These are phyloP conservation scores for Nannobrachium achirus DNA, from an alignment of 2,113 vertebrate genomes.

Conservation along the genomic window DNA sequence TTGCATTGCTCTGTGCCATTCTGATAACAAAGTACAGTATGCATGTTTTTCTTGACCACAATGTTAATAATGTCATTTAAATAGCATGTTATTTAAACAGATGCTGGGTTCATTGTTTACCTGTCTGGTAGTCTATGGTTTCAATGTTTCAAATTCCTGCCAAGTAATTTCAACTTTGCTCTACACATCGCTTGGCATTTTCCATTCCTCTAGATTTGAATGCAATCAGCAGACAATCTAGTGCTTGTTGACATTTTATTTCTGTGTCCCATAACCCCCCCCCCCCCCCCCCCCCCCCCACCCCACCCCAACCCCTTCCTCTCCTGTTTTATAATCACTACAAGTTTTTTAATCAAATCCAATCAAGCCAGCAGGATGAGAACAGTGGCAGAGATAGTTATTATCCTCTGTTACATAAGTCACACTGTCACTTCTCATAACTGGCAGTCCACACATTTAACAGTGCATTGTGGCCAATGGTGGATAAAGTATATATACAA, in stretches of 20 bases:
- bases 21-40: neutral
- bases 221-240: conserved; percentile 8
- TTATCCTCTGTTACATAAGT: conserved; percentile 43
- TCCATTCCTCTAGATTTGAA: neutral
- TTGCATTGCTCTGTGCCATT: neutral
- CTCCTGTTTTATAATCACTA: conserved; percentile 48
- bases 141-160: neutral
- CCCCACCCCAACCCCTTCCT: conserved; percentile 14
- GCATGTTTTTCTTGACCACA: no score
- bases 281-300: neutral
- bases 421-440: conserved; percentile 27
- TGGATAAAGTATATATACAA: no score
- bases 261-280: conserved; percentile 12
- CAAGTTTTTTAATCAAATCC: conserved; percentile 60
- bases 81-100: no score
- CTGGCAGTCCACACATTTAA: conserved; percentile 14
- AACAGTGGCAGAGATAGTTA: conserved; percentile 31
- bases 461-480: conserved; percentile 23
- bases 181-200: neutral
- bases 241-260: conserved; percentile 16
- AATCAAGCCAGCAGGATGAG: conserved; percentile 56
- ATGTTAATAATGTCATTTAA: no score
- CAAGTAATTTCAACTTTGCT: neutral
- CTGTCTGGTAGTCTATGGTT: no score
- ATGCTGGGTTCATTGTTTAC: no score